These are phyloP conservation scores for Didymodactylos carnosus DNA, from an alignment of 2,888 invertebrate species.

Conservation along the genomic window DNA sequence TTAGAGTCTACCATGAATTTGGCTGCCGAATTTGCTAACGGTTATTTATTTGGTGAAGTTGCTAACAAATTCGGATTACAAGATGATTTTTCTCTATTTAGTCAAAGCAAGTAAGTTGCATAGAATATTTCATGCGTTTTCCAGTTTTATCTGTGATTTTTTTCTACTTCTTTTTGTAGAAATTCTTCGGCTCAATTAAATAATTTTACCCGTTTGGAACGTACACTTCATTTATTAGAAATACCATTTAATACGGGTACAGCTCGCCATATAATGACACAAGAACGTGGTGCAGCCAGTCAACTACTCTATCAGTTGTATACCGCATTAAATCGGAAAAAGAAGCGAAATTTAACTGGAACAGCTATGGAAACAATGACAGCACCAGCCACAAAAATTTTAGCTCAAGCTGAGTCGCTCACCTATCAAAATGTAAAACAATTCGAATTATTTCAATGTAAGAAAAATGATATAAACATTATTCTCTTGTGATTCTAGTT, in stretches of 20 bases:
- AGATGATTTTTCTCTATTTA: slow-evolving; percentile 34
- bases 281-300: slow-evolving; percentile 29
- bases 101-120: slow-evolving; percentile 27
- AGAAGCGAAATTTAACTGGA: slow-evolving; percentile 30
- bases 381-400: slow-evolving; percentile 30
- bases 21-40: slow-evolving; percentile 29
- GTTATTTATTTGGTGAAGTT: slow-evolving; percentile 33
- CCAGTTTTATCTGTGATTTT: neutral
- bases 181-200: slow-evolving; percentile 32
- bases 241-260: slow-evolving; percentile 33
- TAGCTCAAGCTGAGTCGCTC: slow-evolving; percentile 27
- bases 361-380: slow-evolving; percentile 34
- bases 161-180: slow-evolving; percentile 19
- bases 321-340: slow-evolving; percentile 31
- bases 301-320: slow-evolving; percentile 33
- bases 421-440: slow-evolving; percentile 31
- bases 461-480: neutral
- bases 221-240: slow-evolving; percentile 27
- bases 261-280: slow-evolving; percentile 34
- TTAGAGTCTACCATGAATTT: slow-evolving; percentile 24
- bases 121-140: neutral
- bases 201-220: slow-evolving; percentile 33
- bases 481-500: slow-evolving; percentile 20
- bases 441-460: neutral
- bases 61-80: slow-evolving; percentile 29